Evolutionary conservation across 2,797 vertebrate genomes (phyloP).

Genomic region (Arremon aurantiirostris): DNA sequence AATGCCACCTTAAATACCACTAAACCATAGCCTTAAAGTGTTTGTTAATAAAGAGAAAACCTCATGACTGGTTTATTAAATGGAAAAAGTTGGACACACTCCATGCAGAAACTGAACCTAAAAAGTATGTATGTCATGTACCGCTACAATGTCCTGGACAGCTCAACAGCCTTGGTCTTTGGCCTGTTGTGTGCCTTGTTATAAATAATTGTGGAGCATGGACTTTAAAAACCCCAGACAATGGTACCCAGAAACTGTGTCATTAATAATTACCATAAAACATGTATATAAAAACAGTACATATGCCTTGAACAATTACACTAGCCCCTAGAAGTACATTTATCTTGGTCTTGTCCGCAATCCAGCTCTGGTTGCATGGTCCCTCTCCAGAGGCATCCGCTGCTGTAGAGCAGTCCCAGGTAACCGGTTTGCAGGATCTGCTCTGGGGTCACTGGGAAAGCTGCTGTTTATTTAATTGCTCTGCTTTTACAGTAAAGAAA

Average conservation of each 20-base stretch:
- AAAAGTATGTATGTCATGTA: not conserved
- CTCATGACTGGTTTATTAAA: not conserved
- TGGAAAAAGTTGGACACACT: not conserved
- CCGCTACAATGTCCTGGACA: not conserved
- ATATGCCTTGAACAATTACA: not conserved
- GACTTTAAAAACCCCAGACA: not conserved
- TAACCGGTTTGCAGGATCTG: not conserved
- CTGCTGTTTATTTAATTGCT: not conserved
- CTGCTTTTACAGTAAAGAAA: not conserved
- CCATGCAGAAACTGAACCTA: not conserved
- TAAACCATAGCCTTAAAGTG: not conserved
- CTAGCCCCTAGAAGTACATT: not conserved
- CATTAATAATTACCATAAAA: not conserved
- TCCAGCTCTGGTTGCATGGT: not conserved
- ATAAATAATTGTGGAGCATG: not conserved
- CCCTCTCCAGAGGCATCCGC: not conserved
- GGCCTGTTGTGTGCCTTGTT: fast-evolving
- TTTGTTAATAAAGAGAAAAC: not conserved
- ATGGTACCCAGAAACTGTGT: not conserved
- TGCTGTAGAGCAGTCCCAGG: not conserved
- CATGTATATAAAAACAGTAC: not conserved
- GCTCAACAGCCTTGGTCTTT: not conserved
- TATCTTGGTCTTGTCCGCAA: not conserved
- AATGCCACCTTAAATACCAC: not conserved
- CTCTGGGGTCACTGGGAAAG: not conserved